Base-by-base conservation (phyloP, 2,797 vertebrate species). In the Tenualosa thibaudeaui region DNA sequence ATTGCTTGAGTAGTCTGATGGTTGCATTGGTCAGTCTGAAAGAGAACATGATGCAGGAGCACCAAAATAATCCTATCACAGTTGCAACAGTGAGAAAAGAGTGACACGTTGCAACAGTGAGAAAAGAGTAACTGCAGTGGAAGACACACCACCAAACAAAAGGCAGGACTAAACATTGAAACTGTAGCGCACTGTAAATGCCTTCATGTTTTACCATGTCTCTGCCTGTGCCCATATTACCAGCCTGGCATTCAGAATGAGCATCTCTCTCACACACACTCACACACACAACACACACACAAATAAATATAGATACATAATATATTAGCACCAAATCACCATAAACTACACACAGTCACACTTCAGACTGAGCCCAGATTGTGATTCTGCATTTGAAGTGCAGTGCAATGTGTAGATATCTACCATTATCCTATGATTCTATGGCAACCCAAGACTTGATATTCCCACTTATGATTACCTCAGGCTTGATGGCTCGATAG, bases 11-110 rank as follows among this genome's bases (percentile, higher is more conserved):
- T 7, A 71, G 65, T 31, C 65, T 15, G 10, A 26, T 26, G 37
- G 68, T 19, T 75, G 31, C 68, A 40, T 75, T 75, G 68, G 43
- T 75, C 68, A 75, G 68, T 43, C 68, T 40, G 5, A 43, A 75
- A 75, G 31, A 75, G 31, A 75, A 6, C 68, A 75, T 31, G 62
- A 68, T 24, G 26, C 62, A 31, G 31, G 37, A 71, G 15, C 26
- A 4, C 24, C 31, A 17, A 37, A 37, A 17, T 71, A 71, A 71
- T 71, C 65, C 65, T 6, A 71, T 75, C 68, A 75, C 68, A 75
- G 68, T 71, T 37, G 31, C 65, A 71, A 65, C 8, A 31, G 24
- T 31, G 24, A 31, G 24, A 12, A 65, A 19, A 40, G 68, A 75
- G 68, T 43, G 68, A 75, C 68, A 40, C 15, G 15, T 43, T 75